phyloP scores from a whole-genome alignment of 2,113 vertebrate species.

The Nannobrachium achirus region DNA sequence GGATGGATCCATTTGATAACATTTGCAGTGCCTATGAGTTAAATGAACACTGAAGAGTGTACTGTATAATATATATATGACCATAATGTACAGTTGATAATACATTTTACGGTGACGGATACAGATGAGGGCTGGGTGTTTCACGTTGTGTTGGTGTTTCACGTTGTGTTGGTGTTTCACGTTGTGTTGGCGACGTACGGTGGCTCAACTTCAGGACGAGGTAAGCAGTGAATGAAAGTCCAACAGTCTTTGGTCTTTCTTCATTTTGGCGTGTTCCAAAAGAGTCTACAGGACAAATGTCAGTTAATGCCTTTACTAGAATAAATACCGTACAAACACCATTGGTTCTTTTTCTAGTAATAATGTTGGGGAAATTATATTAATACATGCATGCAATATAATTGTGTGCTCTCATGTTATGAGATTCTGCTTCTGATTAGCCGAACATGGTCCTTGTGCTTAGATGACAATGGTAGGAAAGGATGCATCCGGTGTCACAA shows the following conservation, averaged over 20 bases:
- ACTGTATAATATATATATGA: neutral
- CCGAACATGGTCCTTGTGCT: neutral
- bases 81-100: no score
- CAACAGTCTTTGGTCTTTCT: constrained; percentile 82
- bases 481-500: no score
- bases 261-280: constrained; percentile 84
- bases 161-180: neutral
- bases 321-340: neutral
- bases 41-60: no score
- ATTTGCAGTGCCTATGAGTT: no score
- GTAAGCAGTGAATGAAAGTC: constrained; percentile 84
- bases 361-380: no score
- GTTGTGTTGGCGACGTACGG: neutral
- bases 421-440: neutral
- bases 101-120: neutral
- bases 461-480: neutral
- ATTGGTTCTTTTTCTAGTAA: neutral
- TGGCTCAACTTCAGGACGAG: constrained; percentile 49
- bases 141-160: neutral
- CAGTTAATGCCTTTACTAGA: constrained; percentile 29
- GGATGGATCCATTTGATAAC: no score
- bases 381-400: neutral
- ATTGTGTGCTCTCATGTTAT: neutral
- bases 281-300: constrained; percentile 79
- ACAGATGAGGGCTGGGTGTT: neutral